Percentiles rank a stretch among this genome's conserved stretches.
phyloP scores from a whole-genome alignment of 2,888 invertebrate species.

The Erynnis tages region DNA sequence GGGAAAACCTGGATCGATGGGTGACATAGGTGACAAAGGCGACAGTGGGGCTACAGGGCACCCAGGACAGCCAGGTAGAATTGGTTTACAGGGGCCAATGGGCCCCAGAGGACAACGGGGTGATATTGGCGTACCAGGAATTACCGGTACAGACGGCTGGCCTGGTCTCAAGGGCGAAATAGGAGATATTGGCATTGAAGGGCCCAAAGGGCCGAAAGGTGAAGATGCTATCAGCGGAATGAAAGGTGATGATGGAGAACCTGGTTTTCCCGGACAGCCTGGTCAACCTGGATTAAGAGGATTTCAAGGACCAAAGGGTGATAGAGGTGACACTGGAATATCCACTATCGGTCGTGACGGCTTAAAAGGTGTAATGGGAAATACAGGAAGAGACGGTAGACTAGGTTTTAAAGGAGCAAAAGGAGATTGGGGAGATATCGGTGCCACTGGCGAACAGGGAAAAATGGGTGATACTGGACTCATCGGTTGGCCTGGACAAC shows the following conservation, averaged over 20 bases:
- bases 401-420: conserved; percentile 72
- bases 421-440: conserved; percentile 82
- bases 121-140: conserved; percentile 70
- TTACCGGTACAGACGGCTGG: conserved; percentile 50
- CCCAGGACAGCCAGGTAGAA: conserved; percentile 88
- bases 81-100: conserved; percentile 69
- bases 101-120: conserved; percentile 72
- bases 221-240: conserved; percentile 83
- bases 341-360: conserved; percentile 73
- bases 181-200: conserved; percentile 79
- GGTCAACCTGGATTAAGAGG: conserved; percentile 59
- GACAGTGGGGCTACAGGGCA: conserved; percentile 77
- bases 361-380: conserved; percentile 83
- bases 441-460: conserved; percentile 75
- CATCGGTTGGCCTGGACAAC: conserved; percentile 78
- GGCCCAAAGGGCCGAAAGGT: conserved; percentile 81
- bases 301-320: conserved; percentile 79
- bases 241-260: conserved; percentile 82
- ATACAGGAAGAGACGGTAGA: conserved; percentile 76
- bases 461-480: conserved; percentile 73
- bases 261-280: conserved; percentile 65
- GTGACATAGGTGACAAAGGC: conserved; percentile 64
- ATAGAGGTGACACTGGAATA: conserved; percentile 80
- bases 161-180: conserved; percentile 64
- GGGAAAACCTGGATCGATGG: conserved; percentile 53